Evolutionary conservation across 2,113 vertebrate genomes (phyloP).

Genomic region (Nestor notabilis): DNA sequence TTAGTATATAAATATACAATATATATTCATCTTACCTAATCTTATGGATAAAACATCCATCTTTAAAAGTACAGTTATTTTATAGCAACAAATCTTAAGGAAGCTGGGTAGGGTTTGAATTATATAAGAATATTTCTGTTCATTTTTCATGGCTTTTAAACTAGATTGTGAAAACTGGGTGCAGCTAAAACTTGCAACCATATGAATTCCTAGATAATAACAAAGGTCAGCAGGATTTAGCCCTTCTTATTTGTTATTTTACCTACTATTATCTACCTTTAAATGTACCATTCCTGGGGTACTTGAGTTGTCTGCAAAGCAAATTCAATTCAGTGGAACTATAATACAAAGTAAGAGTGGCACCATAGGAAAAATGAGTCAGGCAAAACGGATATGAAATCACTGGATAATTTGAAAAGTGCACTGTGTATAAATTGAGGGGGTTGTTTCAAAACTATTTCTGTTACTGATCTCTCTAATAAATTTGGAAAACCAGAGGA

Average conservation of each 20-base stretch:
- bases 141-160: neutral
- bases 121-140: neutral
- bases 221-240: neutral
- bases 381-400: neutral
- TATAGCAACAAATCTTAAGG: neutral
- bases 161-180: neutral
- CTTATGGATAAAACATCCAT: neutral
- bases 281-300: neutral
- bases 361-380: neutral
- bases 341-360: neutral
- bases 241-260: neutral
- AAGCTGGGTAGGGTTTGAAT: neutral
- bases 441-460: neutral
- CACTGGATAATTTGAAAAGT: neutral
- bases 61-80: neutral
- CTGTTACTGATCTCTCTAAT: neutral
- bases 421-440: neutral
- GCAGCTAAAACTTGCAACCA: neutral
- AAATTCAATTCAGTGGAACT: neutral
- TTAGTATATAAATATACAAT: neutral
- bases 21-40: neutral
- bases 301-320: neutral
- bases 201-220: neutral
- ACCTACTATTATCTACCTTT: neutral
- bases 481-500: neutral